Percentiles rank a stretch among this genome's conserved stretches.
phyloP scores from a whole-genome alignment of 2,888 invertebrate species.

The Gibbula magus region DNA sequence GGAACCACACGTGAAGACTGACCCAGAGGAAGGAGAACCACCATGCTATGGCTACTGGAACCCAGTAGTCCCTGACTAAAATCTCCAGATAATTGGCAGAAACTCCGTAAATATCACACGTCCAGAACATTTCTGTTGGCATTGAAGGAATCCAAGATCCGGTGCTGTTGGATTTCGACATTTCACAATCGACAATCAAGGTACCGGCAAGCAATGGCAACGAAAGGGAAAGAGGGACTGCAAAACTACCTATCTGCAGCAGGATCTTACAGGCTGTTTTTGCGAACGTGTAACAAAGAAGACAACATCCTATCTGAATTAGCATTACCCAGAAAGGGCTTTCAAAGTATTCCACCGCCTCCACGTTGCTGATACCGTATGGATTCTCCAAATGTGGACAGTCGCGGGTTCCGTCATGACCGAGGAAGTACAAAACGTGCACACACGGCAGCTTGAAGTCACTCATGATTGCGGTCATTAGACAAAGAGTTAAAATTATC shows the following conservation, averaged over 20 bases:
- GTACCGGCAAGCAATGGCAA: conserved; percentile 92
- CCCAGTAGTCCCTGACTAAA: conserved; percentile 54
- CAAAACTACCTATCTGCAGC: conserved; percentile 96
- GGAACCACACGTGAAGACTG: conserved; percentile 65
- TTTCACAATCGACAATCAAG: conserved; percentile 90
- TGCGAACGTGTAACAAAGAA: conserved; percentile 92
- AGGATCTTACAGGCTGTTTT: conserved; percentile 97
- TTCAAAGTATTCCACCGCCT: conserved; percentile 38
- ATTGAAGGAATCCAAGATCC: conserved; percentile 80
- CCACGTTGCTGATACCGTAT: conserved; percentile 45
- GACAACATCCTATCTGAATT: conserved; percentile 88
- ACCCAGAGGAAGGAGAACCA: conserved; percentile 69
- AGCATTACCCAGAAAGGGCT: conserved; percentile 61
- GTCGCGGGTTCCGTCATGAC: conserved; percentile 45
- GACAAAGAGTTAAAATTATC: conserved; percentile 85
- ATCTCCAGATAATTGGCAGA: conserved; percentile 49
- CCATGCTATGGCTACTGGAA: conserved; percentile 62
- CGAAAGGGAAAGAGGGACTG: conserved; percentile 94
- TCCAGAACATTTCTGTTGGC: conserved; percentile 93
- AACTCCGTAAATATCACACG: conserved; percentile 87
- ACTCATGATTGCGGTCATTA: conserved; percentile 79
- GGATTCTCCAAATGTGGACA: conserved; percentile 56
- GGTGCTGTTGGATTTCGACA: conserved; percentile 79
- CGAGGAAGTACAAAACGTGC: conserved; percentile 52
- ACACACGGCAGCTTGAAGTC: conserved; percentile 53